These are phyloP conservation scores for Drosophila lacteicornis DNA, from an alignment of 1,140 invertebrate species.

Conservation along the genomic window DNA sequence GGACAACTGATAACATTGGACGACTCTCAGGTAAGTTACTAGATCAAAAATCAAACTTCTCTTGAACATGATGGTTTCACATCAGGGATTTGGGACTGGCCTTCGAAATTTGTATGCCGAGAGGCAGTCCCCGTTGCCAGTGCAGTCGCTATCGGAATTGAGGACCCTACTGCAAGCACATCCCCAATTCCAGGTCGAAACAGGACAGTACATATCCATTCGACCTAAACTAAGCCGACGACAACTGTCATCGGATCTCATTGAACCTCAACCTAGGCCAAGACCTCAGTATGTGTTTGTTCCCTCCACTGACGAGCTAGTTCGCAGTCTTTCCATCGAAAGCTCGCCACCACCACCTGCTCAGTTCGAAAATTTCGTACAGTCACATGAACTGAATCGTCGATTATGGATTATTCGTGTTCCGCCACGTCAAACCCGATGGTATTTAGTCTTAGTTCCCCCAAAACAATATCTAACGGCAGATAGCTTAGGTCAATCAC, in stretches of 20 bases:
- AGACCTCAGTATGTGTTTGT: neutral
- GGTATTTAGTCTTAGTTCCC: neutral
- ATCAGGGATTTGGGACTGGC: neutral
- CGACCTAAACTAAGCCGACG: neutral
- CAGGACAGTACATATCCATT: neutral
- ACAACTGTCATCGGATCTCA: neutral
- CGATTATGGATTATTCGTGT: neutral
- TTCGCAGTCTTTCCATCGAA: neutral
- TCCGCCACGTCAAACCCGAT: neutral
- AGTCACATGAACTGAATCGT: neutral
- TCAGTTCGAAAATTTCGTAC: too few species aligned
- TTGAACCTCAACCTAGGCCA: neutral
- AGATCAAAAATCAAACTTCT: neutral
- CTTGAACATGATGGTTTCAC: neutral
- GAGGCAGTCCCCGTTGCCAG: neutral
- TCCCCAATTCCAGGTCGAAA: neutral
- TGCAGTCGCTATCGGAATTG: neutral
- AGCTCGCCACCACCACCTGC: neutral
- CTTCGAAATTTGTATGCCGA: neutral
- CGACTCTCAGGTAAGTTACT: neutral
- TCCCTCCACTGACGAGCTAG: neutral
- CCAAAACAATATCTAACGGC: too few species aligned
- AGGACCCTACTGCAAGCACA: neutral
- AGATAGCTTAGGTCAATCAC: neutral
- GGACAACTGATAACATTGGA: neutral